Base-by-base conservation (phyloP, 2,797 vertebrate genomes). In the Arnoldichthys spilopterus region DNA sequence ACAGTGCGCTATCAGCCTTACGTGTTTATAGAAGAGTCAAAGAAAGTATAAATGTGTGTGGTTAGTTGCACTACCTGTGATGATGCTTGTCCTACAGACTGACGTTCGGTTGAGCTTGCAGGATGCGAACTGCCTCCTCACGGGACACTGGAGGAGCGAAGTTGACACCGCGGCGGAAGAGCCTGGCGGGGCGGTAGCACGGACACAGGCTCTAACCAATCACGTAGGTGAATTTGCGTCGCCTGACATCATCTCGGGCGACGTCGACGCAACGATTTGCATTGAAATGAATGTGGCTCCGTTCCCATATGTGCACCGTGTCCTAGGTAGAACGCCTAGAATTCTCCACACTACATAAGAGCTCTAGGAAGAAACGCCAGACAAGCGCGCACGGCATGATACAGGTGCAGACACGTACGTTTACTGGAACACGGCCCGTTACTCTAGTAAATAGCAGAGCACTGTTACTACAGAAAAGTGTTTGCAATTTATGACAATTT, bases 161-260 rank as follows among this genome's bases (percentile, higher is more conserved):
- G 66, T 74, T 63, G 75, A 77, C 75, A 82, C 77, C 61, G 64
- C 80, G 67, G 54, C 85, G 85, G 85, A 86, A 86, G 66, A 53
- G 37, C 45, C 53, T 26, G 45, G 30, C 4, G 58, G 26, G 76
- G 37, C 40, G 59, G 51, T 28, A 28, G 77, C 56, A 74, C 47
- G 74, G 76, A 51, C 73, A 32, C 28, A 18, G 7, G 22, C 59
- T 47, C 59, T 30, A 24, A 13, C 85, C 85, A 86, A 84, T 84
- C 67, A 61, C 15, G 54, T 54, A 9, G 45, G 16, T 13, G 2
- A 54, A 5, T 47, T 74, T 62, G 37, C 43, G 81, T 83, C 83
- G 81, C 83, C 83, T 81, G 85, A 86, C 83, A 43, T 63, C 34
- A 54, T 53, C 69, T 56, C 24, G 32, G 67, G 0, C 4, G 15